These are phyloP conservation scores for Macrobrachium nipponense DNA, from an alignment of 1,140 invertebrate species.

Conservation along the genomic window DNA sequence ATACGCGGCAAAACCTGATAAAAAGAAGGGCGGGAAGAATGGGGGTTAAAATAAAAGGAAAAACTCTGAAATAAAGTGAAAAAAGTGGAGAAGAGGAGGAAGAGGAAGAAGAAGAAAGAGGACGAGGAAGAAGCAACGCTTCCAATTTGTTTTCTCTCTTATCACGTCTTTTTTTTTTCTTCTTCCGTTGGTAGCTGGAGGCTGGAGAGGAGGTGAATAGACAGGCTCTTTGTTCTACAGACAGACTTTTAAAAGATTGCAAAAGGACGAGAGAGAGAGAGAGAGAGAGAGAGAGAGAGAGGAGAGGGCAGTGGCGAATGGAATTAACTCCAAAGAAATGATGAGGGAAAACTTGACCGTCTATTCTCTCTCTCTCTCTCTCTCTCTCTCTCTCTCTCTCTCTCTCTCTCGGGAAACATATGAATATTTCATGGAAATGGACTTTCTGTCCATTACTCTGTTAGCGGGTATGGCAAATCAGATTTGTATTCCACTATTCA, in stretches of 20 bases:
- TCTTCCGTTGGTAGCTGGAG: too few relatives aligned
- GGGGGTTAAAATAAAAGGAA: too few relatives aligned
- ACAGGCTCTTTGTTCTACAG: not conserved
- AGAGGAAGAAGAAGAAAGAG: not conserved
- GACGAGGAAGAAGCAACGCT: not conserved
- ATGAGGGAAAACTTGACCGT: not conserved
- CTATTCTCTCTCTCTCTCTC: slow-evolving; percentile 10
- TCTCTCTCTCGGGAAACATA: not conserved
- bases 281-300: not conserved
- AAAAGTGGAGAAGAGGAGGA: not conserved
- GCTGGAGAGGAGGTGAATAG: not conserved
- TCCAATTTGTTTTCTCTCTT: too few relatives aligned
- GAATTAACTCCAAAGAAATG: not conserved
- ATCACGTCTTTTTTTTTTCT: too few relatives aligned
- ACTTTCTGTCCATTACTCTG: slow-evolving; percentile 18
- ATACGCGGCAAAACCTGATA: not conserved
- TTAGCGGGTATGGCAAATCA: too few relatives aligned
- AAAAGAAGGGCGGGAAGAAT: not conserved
- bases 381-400: slow-evolving; percentile 34
- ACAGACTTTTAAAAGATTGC: not conserved
- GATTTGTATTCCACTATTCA: too few relatives aligned
- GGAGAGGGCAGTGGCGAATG: too few relatives aligned
- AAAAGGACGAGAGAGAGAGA: not conserved
- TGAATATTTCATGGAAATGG: too few relatives aligned
- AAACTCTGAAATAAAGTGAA: not conserved